phyloP scores from a whole-genome alignment of 2,797 vertebrate genomes.

The Adelosebastes latens region DNA sequence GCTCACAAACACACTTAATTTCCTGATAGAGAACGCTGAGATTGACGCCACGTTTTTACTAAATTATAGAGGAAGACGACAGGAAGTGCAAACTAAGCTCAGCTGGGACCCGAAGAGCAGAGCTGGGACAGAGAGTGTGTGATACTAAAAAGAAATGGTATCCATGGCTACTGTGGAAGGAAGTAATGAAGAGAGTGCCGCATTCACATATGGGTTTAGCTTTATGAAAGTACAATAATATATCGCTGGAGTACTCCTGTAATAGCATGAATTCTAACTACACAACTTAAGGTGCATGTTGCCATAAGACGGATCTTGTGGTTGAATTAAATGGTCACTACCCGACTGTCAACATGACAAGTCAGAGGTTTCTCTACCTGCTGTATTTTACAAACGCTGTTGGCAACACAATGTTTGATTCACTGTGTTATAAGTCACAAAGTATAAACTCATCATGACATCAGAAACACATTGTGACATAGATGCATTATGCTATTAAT shows the following conservation, averaged over 20 bases:
- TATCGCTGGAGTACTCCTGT: not conserved
- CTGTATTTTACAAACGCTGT: too few species aligned
- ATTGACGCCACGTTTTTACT: not conserved
- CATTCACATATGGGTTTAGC: not conserved
- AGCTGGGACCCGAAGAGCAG: not conserved
- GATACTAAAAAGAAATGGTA: not conserved
- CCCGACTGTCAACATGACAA: too few species aligned
- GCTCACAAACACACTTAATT: conserved; percentile 1
- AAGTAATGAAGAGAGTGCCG: not conserved
- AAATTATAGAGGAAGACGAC: conserved; percentile 26
- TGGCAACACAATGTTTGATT: too few species aligned
- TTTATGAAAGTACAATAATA: not conserved
- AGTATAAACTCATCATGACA: too few species aligned
- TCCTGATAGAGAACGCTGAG: not conserved
- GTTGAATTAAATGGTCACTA: too few species aligned
- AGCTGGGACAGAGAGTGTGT: not conserved
- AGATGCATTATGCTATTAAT: not conserved
- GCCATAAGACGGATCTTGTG: too few species aligned
- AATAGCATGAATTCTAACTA: too few species aligned
- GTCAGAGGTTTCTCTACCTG: too few species aligned
- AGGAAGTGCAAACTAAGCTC: not conserved
- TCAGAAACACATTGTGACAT: not conserved
- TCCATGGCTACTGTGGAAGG: conserved; percentile 17
- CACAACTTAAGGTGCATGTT: too few species aligned
- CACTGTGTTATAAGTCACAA: too few species aligned